Conservation (phyloP, 2,113 vertebrate genomes). For the Harpagus bidentatus region DNA sequence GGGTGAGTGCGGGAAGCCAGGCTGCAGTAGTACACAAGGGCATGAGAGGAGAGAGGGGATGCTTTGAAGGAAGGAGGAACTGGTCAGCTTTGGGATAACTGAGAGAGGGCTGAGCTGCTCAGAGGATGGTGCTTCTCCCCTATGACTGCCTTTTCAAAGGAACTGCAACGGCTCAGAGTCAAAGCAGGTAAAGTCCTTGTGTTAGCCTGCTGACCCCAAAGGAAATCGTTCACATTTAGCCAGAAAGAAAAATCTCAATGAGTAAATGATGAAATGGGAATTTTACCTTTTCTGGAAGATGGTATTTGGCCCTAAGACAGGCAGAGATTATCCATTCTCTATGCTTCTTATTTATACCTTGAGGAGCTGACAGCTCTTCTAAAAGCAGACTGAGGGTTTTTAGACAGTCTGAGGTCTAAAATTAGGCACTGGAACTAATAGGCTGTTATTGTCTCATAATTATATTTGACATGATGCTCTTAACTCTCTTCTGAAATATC, state of each 20-base stretch:
- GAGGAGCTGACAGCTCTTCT: constrained; percentile 30
- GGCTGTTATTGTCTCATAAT: constrained; percentile 66
- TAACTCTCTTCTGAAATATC: constrained; percentile 4
- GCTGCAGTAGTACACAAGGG: not conserved
- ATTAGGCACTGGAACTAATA: constrained; percentile 67
- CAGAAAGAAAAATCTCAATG: not conserved
- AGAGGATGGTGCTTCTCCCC: not conserved
- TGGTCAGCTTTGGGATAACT: not conserved
- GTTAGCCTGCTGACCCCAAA: not conserved
- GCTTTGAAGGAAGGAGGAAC: not conserved
- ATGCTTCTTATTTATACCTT: constrained; percentile 21
- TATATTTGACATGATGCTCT: constrained; percentile 57
- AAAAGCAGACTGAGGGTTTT: constrained; percentile 13
- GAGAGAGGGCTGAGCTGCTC: not conserved
- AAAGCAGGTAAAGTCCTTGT: not conserved
- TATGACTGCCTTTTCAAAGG: not conserved
- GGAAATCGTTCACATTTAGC: not conserved
- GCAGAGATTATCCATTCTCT: constrained; percentile 14
- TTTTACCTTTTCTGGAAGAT: constrained; percentile 9
- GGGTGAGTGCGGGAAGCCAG: not conserved
- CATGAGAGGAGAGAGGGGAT: not conserved
- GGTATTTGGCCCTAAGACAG: not conserved
- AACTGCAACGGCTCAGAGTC: not conserved
- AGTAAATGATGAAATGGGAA: not conserved
- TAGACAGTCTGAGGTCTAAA: constrained; percentile 55